Base-by-base conservation (phyloP, 2,113 vertebrate species). In the Tragelaphus strepsiceros region DNA sequence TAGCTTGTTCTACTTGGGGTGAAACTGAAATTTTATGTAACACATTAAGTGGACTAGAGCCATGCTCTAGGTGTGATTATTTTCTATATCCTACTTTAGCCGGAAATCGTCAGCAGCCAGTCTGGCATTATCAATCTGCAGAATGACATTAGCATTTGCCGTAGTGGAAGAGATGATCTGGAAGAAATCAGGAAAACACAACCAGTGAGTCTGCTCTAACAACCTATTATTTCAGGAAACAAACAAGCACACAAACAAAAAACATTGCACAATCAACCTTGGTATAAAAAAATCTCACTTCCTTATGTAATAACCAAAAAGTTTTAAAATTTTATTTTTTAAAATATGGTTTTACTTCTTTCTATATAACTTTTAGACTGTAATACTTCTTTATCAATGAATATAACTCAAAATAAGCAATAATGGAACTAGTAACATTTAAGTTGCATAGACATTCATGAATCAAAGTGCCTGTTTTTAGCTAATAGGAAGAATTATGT, bases 91-190 rank as follows among this genome's bases (percentile, higher is more conserved):
- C 99, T 96, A 99, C 99, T 99, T 99, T 92, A 99, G 74, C 97
- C 97, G 98, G 99, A 99, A 99, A 94, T 99, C 99, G 21, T 99
- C 99, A 16, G 98, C 99, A 19, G 99, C 99, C 97, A 99, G 98
- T 53, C 99, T 99, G 96, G 99, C 99, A 2, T 99, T 99, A 88
- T 99, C 99, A 7, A 99, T 99, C 98, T 99, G 99, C 86, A 99
- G 98, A 90, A 99, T 97, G 92, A 99, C 96, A n/a, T 98, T 98
- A 83, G 99, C 99, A 7, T 99, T 99, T 58, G 98, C 98, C 58
- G 97, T 95, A 1, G 98, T 98, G n/a, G 99, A 99, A 21, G 43
- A 30, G 32, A 77, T 24, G 7, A 99, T 99, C 99, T 99, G 51
- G 93, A 67, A 97, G 26, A 94, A 58, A 82, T 24, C 56, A 77